These are phyloP conservation scores for Eueides isabella DNA, from an alignment of 1,140 invertebrate species.

Conservation along the genomic window DNA sequence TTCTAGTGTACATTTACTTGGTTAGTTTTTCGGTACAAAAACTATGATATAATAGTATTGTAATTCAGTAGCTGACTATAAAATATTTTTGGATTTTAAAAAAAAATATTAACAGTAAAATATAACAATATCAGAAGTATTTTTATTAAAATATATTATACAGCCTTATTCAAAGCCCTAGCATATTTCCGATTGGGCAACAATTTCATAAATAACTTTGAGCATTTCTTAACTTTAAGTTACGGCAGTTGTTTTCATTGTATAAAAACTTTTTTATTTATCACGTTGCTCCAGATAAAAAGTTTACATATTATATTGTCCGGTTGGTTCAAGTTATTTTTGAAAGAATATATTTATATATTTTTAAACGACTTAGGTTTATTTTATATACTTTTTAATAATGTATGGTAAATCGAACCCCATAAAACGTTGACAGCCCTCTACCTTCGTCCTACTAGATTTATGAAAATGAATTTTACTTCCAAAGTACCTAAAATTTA, in stretches of 20 bases:
- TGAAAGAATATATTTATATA: background rate
- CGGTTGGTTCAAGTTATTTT: background rate
- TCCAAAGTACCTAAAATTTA: no score
- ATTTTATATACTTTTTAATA: no score
- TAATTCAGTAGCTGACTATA: no score
- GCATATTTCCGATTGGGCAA: constrained; percentile 37
- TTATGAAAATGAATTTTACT: no score
- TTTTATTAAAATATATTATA: constrained; percentile 20
- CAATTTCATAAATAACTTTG: constrained; percentile 37
- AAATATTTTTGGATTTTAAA: no score
- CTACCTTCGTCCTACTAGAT: no score
- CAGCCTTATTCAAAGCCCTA: constrained; percentile 31
- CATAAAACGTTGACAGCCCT: no score
- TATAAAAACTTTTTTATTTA: constrained; percentile 42
- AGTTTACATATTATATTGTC: constrained; percentile 32
- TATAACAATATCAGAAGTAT: constrained; percentile 13
- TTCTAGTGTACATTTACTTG: no score
- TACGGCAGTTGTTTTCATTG: constrained; percentile 41
- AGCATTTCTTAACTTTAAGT: constrained; percentile 35
- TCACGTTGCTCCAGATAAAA: constrained; percentile 30
- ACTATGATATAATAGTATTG: no score
- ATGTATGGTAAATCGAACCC: no score
- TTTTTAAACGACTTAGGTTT: background rate
- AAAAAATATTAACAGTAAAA: background rate
- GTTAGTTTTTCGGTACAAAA: no score